phyloP scores from a whole-genome alignment of 2,113 vertebrate species.

The Bubo blakistoni region DNA sequence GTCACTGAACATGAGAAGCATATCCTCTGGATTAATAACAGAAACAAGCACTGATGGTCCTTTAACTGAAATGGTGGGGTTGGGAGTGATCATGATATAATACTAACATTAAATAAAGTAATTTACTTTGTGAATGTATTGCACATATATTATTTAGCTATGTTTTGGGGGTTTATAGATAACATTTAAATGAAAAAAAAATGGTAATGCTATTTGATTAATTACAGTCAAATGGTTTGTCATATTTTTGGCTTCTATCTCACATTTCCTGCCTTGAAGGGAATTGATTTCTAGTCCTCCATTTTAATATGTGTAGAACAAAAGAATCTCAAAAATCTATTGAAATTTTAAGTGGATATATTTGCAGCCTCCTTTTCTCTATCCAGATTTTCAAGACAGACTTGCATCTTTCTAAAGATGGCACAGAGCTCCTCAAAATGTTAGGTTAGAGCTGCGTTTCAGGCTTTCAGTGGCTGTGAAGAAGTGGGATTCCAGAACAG shows the following conservation, averaged over 20 bases:
- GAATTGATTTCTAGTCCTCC: not conserved
- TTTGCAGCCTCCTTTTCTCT: conserved; percentile 15
- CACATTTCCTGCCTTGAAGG: not conserved
- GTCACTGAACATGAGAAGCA: conserved; percentile 34
- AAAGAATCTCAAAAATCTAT: conserved; percentile 24
- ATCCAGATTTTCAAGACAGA: not conserved
- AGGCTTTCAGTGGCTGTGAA: not conserved
- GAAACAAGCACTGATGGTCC: not conserved
- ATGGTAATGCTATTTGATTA: not conserved
- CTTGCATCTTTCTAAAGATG: conserved; percentile 10
- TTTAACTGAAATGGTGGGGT: not conserved
- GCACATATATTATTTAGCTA: not conserved
- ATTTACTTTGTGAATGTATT: not conserved
- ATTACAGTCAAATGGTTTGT: not conserved
- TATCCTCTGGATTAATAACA: not conserved
- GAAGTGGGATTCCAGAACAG: conserved; percentile 1
- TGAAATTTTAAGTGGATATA: not conserved
- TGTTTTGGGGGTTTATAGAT: not conserved
- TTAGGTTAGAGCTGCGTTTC: not conserved
- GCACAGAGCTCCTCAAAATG: not conserved
- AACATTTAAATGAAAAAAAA: not conserved
- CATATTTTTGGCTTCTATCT: not conserved
- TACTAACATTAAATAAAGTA: not conserved
- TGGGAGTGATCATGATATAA: not conserved
- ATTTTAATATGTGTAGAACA: not conserved